phyloP scores from a whole-genome alignment of 1,140 invertebrate species.

The Neodiprion pinetum region DNA sequence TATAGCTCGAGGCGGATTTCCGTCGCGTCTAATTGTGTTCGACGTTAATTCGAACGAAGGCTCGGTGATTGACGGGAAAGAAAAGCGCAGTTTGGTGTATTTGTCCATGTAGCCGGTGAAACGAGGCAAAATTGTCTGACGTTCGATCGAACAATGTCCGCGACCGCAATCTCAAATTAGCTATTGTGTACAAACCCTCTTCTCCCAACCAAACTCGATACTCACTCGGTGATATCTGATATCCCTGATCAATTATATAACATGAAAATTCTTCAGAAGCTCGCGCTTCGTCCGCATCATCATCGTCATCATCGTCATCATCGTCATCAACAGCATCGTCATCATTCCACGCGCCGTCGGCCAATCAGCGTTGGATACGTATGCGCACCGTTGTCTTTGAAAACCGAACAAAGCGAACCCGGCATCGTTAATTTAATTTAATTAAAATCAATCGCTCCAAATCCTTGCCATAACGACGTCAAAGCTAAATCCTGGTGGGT shows the following conservation, averaged over 20 bases:
- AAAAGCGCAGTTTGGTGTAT: background rate
- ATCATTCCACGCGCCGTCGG: background rate
- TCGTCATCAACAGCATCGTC: background rate
- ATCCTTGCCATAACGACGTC: background rate
- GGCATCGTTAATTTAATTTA: background rate
- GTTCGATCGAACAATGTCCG: background rate
- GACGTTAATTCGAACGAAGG: background rate
- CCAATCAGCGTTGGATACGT: background rate
- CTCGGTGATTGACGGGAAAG: background rate
- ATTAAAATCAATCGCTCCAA: conserved; percentile 7
- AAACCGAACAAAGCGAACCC: background rate
- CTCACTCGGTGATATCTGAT: background rate
- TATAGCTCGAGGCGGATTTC: background rate
- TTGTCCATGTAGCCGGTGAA: background rate
- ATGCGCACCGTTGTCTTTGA: background rate
- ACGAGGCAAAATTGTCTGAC: background rate
- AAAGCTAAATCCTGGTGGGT: background rate
- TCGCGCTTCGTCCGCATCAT: background rate
- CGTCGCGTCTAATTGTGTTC: background rate
- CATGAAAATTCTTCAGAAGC: background rate
- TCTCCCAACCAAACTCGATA: background rate
- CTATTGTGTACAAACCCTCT: background rate
- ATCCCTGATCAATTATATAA: background rate
- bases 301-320: background rate
- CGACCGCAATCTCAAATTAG: background rate